Conservation (phyloP, 2,797 vertebrate genomes). For the Acanthopagrus latus region DNA sequence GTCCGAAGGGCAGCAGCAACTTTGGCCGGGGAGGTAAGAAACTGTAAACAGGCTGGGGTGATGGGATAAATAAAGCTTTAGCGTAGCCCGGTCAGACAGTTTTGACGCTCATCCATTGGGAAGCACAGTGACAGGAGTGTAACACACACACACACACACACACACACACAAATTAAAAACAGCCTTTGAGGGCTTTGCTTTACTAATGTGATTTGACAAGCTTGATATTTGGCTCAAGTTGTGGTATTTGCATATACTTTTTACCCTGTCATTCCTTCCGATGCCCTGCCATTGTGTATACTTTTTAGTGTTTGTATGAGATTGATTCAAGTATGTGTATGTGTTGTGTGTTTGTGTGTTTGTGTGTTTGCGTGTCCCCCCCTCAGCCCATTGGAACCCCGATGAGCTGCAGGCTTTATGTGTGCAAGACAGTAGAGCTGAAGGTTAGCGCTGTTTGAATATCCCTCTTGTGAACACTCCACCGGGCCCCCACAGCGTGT, state of each 20-base stretch:
- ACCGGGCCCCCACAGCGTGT: slow-evolving; percentile 68
- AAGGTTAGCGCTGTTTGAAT: slow-evolving; percentile 82
- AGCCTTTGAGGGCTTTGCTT: slow-evolving; percentile 73
- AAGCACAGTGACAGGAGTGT: slow-evolving; percentile 71
- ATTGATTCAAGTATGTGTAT: slow-evolving; percentile 29
- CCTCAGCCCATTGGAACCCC: slow-evolving; percentile 44
- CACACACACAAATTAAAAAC: slow-evolving; percentile 72
- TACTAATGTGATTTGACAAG: slow-evolving; percentile 78
- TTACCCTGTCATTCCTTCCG: slow-evolving; percentile 30
- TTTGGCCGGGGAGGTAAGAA: slow-evolving; percentile 93
- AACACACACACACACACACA: slow-evolving; percentile 63
- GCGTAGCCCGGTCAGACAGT: slow-evolving; percentile 71
- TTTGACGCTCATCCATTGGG: slow-evolving; percentile 73
- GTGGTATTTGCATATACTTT: slow-evolving; percentile 48
- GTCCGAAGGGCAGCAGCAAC: slow-evolving; percentile 91
- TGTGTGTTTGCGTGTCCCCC: slow-evolving; percentile 46
- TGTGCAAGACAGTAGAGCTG: slow-evolving; percentile 60
- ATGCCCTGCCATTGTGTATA: slow-evolving; percentile 31
- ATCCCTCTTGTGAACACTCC: slow-evolving; percentile 69
- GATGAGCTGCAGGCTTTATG: slow-evolving; percentile 55
- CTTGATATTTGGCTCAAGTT: slow-evolving; percentile 72
- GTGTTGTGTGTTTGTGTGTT: slow-evolving; percentile 41
- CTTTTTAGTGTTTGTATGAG: slow-evolving; percentile 19
- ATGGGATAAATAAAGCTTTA: slow-evolving; percentile 42
- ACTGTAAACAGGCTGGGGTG: slow-evolving; percentile 36